Conservation (phyloP, 2,797 vertebrate species). For the Sebastes iracundus region DNA sequence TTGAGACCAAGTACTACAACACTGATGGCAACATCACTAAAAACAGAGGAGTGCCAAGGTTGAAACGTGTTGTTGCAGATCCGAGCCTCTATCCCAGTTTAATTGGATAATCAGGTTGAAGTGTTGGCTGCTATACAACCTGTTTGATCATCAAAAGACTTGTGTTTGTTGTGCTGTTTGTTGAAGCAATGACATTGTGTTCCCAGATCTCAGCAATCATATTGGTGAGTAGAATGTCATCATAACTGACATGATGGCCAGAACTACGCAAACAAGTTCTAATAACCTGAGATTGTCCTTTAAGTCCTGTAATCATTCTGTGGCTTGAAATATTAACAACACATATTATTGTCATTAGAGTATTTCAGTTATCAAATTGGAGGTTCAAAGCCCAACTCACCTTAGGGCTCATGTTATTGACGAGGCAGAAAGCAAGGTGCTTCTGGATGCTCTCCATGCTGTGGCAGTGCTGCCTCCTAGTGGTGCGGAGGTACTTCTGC, state of each 20-base stretch:
- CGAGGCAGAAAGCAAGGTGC: constrained; percentile 94
- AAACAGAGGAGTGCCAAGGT: too few species aligned
- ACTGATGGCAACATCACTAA: too few species aligned
- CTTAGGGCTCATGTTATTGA: constrained; percentile 97
- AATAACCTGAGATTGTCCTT: background rate
- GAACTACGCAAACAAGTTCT: background rate
- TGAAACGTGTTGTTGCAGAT: too few species aligned
- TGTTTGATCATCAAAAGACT: background rate
- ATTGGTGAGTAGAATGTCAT: background rate
- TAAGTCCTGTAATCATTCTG: background rate
- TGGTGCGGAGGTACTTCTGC: constrained; percentile 97
- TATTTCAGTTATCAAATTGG: background rate
- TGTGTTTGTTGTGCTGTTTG: background rate
- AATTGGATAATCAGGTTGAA: background rate
- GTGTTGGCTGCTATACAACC: too few species aligned
- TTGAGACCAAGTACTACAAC: too few species aligned
- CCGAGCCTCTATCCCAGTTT: background rate
- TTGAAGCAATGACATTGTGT: background rate
- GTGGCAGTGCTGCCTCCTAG: constrained; percentile 95
- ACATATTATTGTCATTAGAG: background rate
- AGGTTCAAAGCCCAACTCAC: constrained; percentile 68
- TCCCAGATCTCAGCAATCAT: background rate
- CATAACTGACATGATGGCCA: background rate
- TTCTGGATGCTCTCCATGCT: constrained; percentile 99
- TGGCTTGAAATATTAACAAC: background rate